Evolutionary conservation across 2,797 vertebrate species (phyloP), one percentile per base, ranked within the genome.

Genomic region (Acrossocheilus fasciatus): DNA sequence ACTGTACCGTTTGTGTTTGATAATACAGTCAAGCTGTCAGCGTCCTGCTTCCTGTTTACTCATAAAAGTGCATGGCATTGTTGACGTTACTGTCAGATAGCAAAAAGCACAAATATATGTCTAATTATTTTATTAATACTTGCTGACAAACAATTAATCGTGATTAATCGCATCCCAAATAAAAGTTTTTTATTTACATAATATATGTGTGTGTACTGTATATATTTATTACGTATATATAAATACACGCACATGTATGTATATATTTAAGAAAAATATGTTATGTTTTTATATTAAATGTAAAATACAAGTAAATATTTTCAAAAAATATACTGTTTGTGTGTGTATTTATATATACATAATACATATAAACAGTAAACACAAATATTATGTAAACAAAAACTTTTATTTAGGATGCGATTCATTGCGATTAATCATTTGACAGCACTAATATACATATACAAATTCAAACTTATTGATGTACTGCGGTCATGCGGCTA

Each of bases 21-120:
- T 85, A 45, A 79, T 84, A 54, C 64, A 76, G 34, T 78, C 83
- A 57, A 36, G 62, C 34, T 84, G 83, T 70, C 83, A 84, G 30
- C 15, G 15, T 34, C 30, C 78, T 6, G 74, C 36, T 54, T 69
- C 18, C n/a, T 70, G 74, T 57, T 83, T 83, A 75, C 57, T 43
- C 83, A 43, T 57, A 6, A 74, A 77, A 77, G 36, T 30, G 59
- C 34, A 57, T 0, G 12, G 34, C 64, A 45, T 70, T 70, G 83
- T 79, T 79, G 64, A 59, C 15, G 26, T 70, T 70, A 70, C 75
- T 70, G 74, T 78, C 75, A 57, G 41, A 36, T n/a, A 79, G 66
- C 75, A 78, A 39, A 78, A 85, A 34, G 18, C 84, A 64, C 84
- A 72, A 59, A 86, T 69, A 85, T 52, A 18, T 4, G 41, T 54